Evolutionary conservation across 2,797 vertebrate species (phyloP).

Genomic region (Lutjanus campechanus): DNA sequence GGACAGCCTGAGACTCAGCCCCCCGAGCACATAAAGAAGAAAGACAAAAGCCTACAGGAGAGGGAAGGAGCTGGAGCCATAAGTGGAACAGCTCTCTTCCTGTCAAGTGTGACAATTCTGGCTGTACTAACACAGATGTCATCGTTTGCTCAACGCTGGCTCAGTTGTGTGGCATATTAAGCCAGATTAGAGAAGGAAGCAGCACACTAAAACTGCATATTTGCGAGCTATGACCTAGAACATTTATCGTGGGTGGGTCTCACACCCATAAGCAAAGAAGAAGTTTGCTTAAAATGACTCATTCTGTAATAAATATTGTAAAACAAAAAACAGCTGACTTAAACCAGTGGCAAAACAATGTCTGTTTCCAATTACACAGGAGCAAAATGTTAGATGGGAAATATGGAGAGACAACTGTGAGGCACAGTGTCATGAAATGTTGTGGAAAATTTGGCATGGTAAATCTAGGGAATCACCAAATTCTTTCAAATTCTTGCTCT

Average conservation of each 20-base stretch:
- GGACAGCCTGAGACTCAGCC: neutral
- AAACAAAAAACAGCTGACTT: slow-evolving; percentile 5
- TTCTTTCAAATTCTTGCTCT: neutral
- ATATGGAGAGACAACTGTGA: neutral
- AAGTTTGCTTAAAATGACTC: slow-evolving; percentile 49
- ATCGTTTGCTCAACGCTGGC: slow-evolving; percentile 42
- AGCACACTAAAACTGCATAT: slow-evolving; percentile 30
- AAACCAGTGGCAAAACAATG: neutral
- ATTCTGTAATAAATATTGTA: slow-evolving; percentile 35
- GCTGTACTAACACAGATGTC: slow-evolving; percentile 47
- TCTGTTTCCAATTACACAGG: neutral
- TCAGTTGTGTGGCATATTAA: slow-evolving; percentile 40
- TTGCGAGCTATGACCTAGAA: slow-evolving; percentile 55
- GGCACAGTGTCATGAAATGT: neutral
- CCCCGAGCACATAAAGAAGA: neutral
- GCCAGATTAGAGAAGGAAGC: slow-evolving; percentile 57
- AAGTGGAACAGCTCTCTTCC: slow-evolving; percentile 51
- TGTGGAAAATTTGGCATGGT: neutral
- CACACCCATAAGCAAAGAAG: slow-evolving; percentile 33
- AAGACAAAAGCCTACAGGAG: slow-evolving; percentile 8
- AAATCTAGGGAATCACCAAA: neutral
- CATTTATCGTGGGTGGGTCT: slow-evolving; percentile 54
- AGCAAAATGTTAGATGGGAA: neutral
- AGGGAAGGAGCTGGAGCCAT: neutral
- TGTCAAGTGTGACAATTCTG: slow-evolving; percentile 34